These are phyloP conservation scores for Neomorphus geoffroyi DNA, from an alignment of 2,797 vertebrate species.

Conservation along the genomic window DNA sequence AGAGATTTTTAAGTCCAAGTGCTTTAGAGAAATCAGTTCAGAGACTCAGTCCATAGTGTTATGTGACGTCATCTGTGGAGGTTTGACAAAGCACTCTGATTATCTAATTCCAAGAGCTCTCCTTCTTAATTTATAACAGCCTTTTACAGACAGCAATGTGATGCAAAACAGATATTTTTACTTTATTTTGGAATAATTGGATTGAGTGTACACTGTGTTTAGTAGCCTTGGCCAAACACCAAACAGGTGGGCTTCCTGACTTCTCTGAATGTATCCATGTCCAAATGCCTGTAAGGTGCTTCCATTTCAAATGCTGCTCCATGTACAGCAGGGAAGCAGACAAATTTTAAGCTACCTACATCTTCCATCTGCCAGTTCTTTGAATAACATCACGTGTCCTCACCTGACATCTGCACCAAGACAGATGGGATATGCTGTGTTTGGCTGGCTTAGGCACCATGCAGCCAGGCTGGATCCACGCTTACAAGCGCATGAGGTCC, in stretches of 20 bases:
- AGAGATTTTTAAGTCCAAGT: neutral
- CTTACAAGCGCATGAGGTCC: neutral
- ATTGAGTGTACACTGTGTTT: neutral
- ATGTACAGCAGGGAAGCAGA: neutral
- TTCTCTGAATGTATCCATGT: neutral
- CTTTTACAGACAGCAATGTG: neutral
- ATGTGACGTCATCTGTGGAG: neutral
- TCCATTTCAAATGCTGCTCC: neutral
- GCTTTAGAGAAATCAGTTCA: neutral
- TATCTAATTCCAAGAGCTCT: neutral
- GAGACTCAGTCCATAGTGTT: neutral
- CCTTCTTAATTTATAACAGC: neutral
- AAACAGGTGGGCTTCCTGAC: neutral
- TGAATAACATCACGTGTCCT: neutral
- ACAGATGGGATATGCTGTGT: neutral
- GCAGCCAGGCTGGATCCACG: neutral
- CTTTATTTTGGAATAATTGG: neutral
- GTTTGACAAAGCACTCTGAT: neutral
- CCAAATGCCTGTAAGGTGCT: neutral
- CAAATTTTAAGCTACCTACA: neutral
- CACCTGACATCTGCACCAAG: constrained; percentile 16
- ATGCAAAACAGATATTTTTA: neutral
- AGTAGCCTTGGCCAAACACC: neutral
- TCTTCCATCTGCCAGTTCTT: neutral
- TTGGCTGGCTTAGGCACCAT: neutral